Percentiles rank a stretch among this genome's conserved stretches.
Evolutionary conservation across 2,797 vertebrate species (phyloP).

Genomic region (Synanceia verrucosa): DNA sequence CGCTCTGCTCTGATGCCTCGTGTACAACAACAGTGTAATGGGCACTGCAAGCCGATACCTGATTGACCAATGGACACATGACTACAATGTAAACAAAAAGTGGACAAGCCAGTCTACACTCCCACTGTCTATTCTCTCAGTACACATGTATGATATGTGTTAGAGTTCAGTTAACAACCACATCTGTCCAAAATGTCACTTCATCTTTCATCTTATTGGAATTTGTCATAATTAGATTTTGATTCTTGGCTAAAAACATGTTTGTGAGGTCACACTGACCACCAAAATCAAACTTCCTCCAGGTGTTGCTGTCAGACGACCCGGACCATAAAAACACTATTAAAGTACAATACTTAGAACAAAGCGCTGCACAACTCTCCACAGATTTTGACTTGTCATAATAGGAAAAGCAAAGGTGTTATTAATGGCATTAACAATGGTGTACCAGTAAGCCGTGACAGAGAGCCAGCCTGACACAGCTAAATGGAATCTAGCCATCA

Average conservation of each 20-base stretch:
- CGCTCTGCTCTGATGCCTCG: constrained; percentile 10
- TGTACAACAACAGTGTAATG: constrained; percentile 32
- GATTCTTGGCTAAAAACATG: neutral
- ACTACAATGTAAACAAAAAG: constrained; percentile 53
- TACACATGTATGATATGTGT: neutral
- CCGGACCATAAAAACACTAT: neutral
- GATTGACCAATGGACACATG: constrained; percentile 48
- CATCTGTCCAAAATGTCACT: neutral
- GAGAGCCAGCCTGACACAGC: neutral
- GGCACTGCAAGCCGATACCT: constrained; percentile 54
- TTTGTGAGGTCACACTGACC: neutral
- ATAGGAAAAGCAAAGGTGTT: neutral
- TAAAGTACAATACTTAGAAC: neutral
- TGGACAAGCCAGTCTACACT: constrained; percentile 12
- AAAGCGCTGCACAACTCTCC: neutral
- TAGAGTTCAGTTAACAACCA: neutral
- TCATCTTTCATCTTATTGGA: neutral
- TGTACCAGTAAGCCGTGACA: neutral
- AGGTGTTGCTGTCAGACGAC: neutral
- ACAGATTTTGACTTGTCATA: neutral
- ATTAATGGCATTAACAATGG: neutral
- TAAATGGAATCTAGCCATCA: neutral
- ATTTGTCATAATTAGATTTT: neutral
- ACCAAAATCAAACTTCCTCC: neutral
- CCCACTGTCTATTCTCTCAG: neutral